Conservation (phyloP, 2,797 vertebrate genomes). For the Chromobotia macracanthus region DNA sequence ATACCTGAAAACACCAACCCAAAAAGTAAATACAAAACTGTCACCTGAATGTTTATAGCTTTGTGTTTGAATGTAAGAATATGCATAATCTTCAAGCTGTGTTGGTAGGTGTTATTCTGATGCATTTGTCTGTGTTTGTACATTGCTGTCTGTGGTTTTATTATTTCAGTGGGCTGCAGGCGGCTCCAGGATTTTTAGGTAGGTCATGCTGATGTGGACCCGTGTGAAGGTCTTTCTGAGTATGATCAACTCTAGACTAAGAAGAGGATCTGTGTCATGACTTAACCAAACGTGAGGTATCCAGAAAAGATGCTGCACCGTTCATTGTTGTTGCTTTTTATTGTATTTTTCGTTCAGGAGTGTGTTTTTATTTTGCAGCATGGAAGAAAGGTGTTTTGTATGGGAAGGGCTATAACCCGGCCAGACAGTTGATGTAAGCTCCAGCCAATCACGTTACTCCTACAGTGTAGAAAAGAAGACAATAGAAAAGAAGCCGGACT, state of each 20-base stretch:
- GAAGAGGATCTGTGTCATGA: slow-evolving; percentile 83
- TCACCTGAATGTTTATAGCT: too few relatives aligned
- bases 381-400: slow-evolving; percentile 89
- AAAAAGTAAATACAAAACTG: too few relatives aligned
- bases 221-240: slow-evolving; percentile 90
- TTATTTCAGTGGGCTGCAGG: slow-evolving; percentile 87
- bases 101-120: not conserved
- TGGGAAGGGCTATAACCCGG: slow-evolving; percentile 92
- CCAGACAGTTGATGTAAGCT: slow-evolving; percentile 91
- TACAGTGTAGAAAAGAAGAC: too few relatives aligned
- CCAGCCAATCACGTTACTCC: slow-evolving; percentile 95
- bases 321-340: not conserved
- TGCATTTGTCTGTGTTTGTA: not conserved
- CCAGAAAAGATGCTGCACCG: not conserved
- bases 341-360: not conserved
- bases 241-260: slow-evolving; percentile 91
- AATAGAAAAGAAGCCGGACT: slow-evolving; percentile 88
- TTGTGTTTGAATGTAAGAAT: too few relatives aligned
- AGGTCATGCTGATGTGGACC: slow-evolving; percentile 86
- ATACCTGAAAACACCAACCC: too few relatives aligned
- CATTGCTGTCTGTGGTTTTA: not conserved
- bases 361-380: slow-evolving; percentile 52
- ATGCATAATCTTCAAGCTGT: too few relatives aligned
- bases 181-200: slow-evolving; percentile 90
- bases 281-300: slow-evolving; percentile 85